Base-by-base conservation (phyloP, 2,113 vertebrate genomes). In the Psephotus haematonotus region DNA sequence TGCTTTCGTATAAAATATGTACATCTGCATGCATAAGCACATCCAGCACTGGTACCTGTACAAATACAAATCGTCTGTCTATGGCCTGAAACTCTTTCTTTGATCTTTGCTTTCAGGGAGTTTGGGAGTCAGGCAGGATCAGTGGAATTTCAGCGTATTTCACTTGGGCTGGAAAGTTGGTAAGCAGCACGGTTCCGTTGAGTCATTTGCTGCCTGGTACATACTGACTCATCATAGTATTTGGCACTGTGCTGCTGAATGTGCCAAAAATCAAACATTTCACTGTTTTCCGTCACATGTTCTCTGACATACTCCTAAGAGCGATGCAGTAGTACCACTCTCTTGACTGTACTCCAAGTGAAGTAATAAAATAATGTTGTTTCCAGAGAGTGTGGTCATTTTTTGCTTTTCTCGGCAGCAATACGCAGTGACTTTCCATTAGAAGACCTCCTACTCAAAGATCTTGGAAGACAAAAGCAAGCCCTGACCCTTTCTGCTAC, bases 321-420 rank as follows among this genome's bases (percentile, higher is more conserved):
- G 71, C 41, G 11, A 77, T 84, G 59, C 69, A 41, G 81, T 88
- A 81, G 41, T 39, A 14, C 47, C 35, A 44, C 68, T 91, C 35
- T 82, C 33, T 69, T 91, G 84, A 64, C 93, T 71, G 43, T 90
- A 87, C 83, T 91, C 78, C 75, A 83, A 67, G 41, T 69, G 69
- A 94, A 92, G 82, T 65, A 94, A 96, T 97, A 95, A 94, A 93
- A 35, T 77, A 93, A 33, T 74, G 35, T 69, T 83, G 28, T 86
- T 92, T 72, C 60, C 19, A 23, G 86, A 92, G 35, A 69, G 2
- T 6, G 8, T 20, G 74, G 52, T 92, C 35, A 29, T 75, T 91
- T 88, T 75, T 91, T 88, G 46, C 72, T 94, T 84, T 85, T 47
- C 65, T 82, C 44, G 43, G 80, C 74, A 77, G 59, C n/a, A 59